Base-by-base conservation (phyloP, 1,140 invertebrate genomes). In the Drosophila burlai region DNA sequence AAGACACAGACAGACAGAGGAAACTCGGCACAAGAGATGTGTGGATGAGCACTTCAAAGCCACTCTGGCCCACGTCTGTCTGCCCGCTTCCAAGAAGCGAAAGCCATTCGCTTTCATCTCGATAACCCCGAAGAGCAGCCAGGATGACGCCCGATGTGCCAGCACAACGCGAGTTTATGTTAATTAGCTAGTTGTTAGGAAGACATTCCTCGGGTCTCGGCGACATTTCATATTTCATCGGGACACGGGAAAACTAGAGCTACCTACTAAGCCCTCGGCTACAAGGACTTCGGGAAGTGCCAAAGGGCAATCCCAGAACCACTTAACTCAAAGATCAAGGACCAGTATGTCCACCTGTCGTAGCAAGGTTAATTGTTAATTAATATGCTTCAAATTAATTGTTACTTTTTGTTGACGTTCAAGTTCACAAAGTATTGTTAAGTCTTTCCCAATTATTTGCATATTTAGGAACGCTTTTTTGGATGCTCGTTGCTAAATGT, bases 151-250 rank as follows among this genome's bases (percentile, higher is more conserved):
- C 52, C 26, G 16, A 71, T 58, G 68, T 72, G 45, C 18, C 52
- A 40, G 43, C 49, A 55, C 68, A 71, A 38, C 34, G 36, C 36
- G 66, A 36, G 21, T 21, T 59, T 43, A 60, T 59, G 34, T 72
- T 73, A 73, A 73, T 72, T 73, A 72, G 29, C 66, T 50, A 60
- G 59, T 72, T 73, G 52, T 50, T 45, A 59, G 52, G 36, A 59
- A 36, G 67, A 54, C 45, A n/a, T 43, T 72, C 36, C 34, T 4
- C 9, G 8, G 26, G 11, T n/a, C 9, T 36, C 11, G 50, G 18
- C 18, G 31, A 54, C 34, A 31, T 24, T 57, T 55, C 34, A 38
- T 38, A 24, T 55, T 38, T 55, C 52, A 36, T 54, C 9, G n/a
- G 31, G 13, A 5, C 11, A 8, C 8, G n/a, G 13, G 18, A 18